Evolutionary conservation across 2,888 invertebrate species (phyloP).

Genomic region (Aphodius sticticus): DNA sequence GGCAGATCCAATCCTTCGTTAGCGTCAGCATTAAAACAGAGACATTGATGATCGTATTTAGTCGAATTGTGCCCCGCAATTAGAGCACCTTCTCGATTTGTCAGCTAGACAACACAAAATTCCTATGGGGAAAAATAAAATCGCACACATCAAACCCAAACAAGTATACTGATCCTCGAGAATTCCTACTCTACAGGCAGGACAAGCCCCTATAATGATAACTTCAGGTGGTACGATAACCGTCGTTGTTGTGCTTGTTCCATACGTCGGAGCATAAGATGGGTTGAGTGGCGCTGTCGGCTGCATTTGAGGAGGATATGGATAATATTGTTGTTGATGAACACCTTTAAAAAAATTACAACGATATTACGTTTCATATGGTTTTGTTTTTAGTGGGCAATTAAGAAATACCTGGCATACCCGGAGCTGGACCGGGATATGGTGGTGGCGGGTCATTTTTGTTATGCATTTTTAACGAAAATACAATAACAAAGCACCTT

Average conservation of each 20-base stretch:
- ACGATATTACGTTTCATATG: constrained; percentile 10
- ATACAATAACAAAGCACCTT: constrained; percentile 16
- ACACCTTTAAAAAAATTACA: constrained; percentile 30
- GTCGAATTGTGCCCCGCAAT: constrained; percentile 86
- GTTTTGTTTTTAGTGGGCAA: background rate
- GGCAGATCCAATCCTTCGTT: no score
- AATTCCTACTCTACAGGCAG: constrained; percentile 87
- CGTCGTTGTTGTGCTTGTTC: constrained; percentile 62
- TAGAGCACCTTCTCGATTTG: constrained; percentile 84
- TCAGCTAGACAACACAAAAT: constrained; percentile 86
- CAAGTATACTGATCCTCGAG: constrained; percentile 89
- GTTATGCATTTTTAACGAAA: constrained; percentile 13
- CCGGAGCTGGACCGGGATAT: constrained; percentile 31
- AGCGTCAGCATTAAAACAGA: background rate
- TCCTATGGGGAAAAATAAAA: constrained; percentile 87
- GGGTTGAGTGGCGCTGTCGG: constrained; percentile 40
- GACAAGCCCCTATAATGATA: constrained; percentile 86
- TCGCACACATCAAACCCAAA: constrained; percentile 83
- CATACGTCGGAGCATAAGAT: constrained; percentile 63
- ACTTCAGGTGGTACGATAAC: constrained; percentile 78
- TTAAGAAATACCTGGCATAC: constrained; percentile 27
- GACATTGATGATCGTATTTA: constrained; percentile 51
- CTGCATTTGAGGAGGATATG: constrained; percentile 16
- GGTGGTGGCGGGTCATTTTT: constrained; percentile 35
- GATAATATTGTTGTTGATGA: constrained; percentile 37